Base-by-base conservation (phyloP, 2,797 vertebrate species). In the Atherinosoma microstoma region DNA sequence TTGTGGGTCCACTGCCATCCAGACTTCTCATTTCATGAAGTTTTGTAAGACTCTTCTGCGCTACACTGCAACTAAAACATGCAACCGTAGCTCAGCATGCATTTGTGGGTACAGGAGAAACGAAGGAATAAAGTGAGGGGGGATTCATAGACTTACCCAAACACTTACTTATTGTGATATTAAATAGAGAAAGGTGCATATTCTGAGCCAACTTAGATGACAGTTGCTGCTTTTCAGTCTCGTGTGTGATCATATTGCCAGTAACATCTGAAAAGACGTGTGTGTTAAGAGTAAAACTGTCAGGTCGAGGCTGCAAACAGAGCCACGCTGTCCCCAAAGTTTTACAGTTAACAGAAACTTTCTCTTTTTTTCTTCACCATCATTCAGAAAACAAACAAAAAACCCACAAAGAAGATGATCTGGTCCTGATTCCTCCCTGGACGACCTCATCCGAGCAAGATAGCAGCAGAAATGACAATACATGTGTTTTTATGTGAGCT, bases 141-240 rank as follows among this genome's bases (percentile, higher is more conserved):
- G 93, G 67, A 91, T 93, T 89, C 94, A 94, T 93, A 95, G 95
- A 98, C 97, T 98, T 98, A 99, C 97, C 97, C 95, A 97, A 80
- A 95, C 92, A 92, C 91, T 85, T 93, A 94, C 86, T 92, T 94
- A 95, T 91, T 93, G 73, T 92, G 92, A 91, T 94, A 92, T 89
- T 90, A 94, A 94, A 95, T 94, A 95, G 91, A 87, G 67, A 89
- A 93, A 95, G 97, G 95, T 97, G 97, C 97, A 98, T 98, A 99
- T 99, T 99, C 97, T 98, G 98, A 97, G 97, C 97, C 98, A 99
- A 98, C 97, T 99, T 99, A 99, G 98, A 99, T 99, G 98, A 96
- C 98, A 99, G 98, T 99, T 99, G 98, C 94, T 94, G 97, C 97
- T 96, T 93, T 89, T 91, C 91, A 91, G 84, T 94, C 82, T 93